Conservation (phyloP, 2,888 invertebrate species). For the Cyclophora albipunctata region DNA sequence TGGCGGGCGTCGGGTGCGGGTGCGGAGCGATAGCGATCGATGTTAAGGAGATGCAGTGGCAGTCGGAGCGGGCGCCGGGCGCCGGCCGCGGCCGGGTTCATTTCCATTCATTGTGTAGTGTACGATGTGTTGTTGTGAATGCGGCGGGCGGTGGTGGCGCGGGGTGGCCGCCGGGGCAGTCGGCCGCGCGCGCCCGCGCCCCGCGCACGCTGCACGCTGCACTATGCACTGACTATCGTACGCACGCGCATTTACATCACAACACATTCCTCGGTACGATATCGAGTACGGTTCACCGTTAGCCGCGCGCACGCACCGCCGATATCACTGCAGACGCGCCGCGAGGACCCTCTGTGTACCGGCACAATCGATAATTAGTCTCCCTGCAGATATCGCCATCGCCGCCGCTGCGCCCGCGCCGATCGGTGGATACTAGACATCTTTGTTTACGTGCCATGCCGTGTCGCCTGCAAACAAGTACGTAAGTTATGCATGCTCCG, state of each 20-base stretch:
- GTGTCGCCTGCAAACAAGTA: conserved; percentile 38
- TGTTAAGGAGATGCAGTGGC: neutral
- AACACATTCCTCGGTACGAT: conserved; percentile 6
- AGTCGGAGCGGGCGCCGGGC: conserved; percentile 21
- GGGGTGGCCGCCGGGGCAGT: conserved; percentile 44
- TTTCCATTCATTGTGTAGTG: conserved; percentile 58
- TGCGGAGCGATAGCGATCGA: too few species aligned
- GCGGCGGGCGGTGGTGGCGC: conserved; percentile 39
- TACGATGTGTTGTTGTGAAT: conserved; percentile 51
- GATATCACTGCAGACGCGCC: conserved; percentile 12
- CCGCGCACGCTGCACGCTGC: conserved; percentile 51
- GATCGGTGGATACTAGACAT: conserved; percentile 37
- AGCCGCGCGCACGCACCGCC: conserved; percentile 8
- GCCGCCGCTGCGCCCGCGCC: conserved; percentile 9
- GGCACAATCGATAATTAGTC: conserved; percentile 24
- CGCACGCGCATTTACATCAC: conserved; percentile 27
- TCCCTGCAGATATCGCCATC: conserved; percentile 14
- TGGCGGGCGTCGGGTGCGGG: conserved; percentile 30
- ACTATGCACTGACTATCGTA: conserved; percentile 29
- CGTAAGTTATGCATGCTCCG: conserved; percentile 66
- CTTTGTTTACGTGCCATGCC: conserved; percentile 48
- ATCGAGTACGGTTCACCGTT: conserved; percentile 1
- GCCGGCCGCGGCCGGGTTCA: conserved; percentile 38
- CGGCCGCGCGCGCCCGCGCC: conserved; percentile 41
- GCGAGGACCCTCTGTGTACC: conserved; percentile 9